phyloP scores from a whole-genome alignment of 2,113 vertebrate species.

The Falco punctatus region DNA sequence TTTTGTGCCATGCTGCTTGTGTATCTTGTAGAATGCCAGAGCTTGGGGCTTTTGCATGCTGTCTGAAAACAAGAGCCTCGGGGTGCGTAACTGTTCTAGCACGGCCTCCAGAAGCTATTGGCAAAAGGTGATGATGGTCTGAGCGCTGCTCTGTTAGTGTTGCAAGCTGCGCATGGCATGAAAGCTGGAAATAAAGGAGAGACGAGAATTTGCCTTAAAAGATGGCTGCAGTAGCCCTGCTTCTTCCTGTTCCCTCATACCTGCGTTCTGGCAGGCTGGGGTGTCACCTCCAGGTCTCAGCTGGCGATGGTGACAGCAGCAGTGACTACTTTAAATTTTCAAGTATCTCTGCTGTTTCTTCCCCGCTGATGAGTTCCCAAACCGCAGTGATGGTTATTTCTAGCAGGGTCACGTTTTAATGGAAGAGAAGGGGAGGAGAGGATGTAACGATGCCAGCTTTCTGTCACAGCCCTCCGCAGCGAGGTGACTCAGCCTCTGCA shows the following conservation, averaged over 20 bases:
- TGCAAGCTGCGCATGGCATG: neutral
- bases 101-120: neutral
- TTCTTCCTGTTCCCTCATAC: fast-evolving
- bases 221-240: neutral
- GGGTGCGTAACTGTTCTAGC: neutral
- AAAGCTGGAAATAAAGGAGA: neutral
- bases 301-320: neutral
- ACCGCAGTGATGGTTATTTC: neutral
- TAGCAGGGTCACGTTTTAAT: neutral
- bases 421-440: neutral
- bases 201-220: neutral
- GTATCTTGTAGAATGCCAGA: neutral
- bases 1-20: fast-evolving
- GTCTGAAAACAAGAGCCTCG: neutral
- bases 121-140: neutral
- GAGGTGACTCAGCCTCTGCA: neutral
- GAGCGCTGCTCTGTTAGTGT: neutral
- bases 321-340: neutral
- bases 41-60: neutral
- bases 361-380: neutral
- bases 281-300: neutral
- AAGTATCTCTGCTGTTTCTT: neutral
- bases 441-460: neutral
- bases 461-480: neutral
- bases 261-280: neutral